Conservation (phyloP, 2,888 invertebrate species). For the Corythucha ciliata region DNA sequence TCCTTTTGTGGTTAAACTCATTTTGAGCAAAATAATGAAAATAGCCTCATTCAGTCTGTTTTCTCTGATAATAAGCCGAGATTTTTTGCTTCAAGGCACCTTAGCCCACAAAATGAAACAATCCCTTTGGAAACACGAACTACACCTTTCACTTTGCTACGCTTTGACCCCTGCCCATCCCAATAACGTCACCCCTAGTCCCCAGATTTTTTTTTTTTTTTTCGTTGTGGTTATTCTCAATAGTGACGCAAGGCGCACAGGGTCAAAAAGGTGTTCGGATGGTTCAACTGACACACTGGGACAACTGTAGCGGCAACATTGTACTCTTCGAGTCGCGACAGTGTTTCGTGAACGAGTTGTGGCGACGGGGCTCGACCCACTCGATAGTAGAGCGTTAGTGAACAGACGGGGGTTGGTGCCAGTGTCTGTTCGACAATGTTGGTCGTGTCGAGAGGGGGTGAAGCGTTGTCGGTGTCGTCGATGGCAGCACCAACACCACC, state of each 20-base stretch:
- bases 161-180: too few species aligned
- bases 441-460: too few species aligned
- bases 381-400: slow-evolving; percentile 30
- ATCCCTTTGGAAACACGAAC: too few species aligned
- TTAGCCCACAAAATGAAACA: too few species aligned
- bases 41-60: too few species aligned
- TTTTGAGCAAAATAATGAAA: too few species aligned
- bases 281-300: slow-evolving; percentile 71
- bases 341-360: slow-evolving; percentile 25
- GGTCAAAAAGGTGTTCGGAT: slow-evolving; percentile 71
- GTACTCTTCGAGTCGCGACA: slow-evolving; percentile 38
- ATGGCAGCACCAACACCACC: slow-evolving; percentile 1
- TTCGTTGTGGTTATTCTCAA: slow-evolving; percentile 11
- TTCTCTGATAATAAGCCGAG: too few species aligned
- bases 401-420: slow-evolving; percentile 27
- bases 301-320: slow-evolving; percentile 61
- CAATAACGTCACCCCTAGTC: too few species aligned
- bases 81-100: too few species aligned
- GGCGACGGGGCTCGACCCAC: slow-evolving; percentile 28
- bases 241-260: slow-evolving; percentile 66
- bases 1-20: too few species aligned
- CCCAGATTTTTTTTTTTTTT: background rate
- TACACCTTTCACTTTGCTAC: too few species aligned
- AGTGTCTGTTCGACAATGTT: slow-evolving; percentile 22
- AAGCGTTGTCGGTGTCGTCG: too few species aligned